Percentiles rank a stretch among this genome's conserved stretches.
phyloP scores from a whole-genome alignment of 2,113 vertebrate species.

The Craseonycteris thonglongyai region DNA sequence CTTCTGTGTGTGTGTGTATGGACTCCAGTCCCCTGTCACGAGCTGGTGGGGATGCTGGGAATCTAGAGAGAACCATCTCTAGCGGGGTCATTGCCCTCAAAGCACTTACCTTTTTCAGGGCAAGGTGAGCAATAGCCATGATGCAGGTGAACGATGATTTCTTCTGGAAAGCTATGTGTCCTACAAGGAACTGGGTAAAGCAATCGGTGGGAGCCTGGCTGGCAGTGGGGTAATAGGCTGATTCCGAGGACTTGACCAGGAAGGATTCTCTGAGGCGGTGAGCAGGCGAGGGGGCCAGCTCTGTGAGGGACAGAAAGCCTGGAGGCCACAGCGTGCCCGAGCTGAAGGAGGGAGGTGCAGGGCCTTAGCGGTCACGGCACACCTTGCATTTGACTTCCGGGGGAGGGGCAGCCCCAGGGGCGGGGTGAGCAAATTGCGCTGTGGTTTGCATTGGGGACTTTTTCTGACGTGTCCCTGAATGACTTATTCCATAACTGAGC shows the following conservation, averaged over 20 bases:
- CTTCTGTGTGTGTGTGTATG: too few relatives aligned
- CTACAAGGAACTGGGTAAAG: not conserved
- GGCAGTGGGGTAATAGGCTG: rapidly evolving
- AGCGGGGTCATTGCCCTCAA: not conserved
- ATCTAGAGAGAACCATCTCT: not conserved
- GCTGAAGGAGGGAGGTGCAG: too few relatives aligned
- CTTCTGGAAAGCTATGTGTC: not conserved
- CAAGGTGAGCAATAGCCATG: not conserved
- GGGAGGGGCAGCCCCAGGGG: not conserved
- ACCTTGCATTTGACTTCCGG: not conserved
- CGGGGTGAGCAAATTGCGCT: not conserved
- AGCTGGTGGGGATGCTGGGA: not conserved
- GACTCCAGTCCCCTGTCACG: not conserved
- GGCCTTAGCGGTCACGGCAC: not conserved
- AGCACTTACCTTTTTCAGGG: not conserved
- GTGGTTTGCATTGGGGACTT: not conserved
- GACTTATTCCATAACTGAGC: not conserved
- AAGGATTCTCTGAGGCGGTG: rapidly evolving
- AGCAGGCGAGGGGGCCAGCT: not conserved
- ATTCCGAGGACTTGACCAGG: too few relatives aligned
- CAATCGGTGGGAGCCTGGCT: not conserved
- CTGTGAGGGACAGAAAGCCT: rapidly evolving
- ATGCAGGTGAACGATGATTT: not conserved
- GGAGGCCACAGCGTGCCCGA: rapidly evolving
- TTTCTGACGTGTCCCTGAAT: not conserved